A percentile compares a stretch with the other conserved stretches of the same genome.
Conservation (phyloP, 2,113 vertebrate genomes). For the Enhydra lutris region DNA sequence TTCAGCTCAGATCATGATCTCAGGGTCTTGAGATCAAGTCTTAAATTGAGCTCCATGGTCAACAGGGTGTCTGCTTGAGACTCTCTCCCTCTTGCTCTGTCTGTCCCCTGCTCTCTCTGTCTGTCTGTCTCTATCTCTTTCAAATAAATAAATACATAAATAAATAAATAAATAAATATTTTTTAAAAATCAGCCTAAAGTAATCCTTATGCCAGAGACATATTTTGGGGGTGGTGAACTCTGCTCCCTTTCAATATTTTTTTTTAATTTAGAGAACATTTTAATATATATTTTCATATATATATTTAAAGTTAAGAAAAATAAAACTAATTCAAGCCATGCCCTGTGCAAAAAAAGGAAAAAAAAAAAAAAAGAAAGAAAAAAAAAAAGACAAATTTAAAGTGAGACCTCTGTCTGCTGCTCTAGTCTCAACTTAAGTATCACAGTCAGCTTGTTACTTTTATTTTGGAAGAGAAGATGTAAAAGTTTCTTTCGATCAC, state of each 20-base stretch:
- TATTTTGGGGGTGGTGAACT: background rate
- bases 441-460: slow-evolving; percentile 94
- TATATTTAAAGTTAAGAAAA: slow-evolving; percentile 86
- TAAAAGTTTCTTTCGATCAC: slow-evolving; percentile 75
- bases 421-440: slow-evolving; percentile 78
- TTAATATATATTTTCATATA: slow-evolving; percentile 84
- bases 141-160: background rate
- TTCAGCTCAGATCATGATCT: background rate
- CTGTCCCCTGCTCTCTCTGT: background rate
- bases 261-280: slow-evolving; percentile 83
- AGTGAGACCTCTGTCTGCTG: slow-evolving; percentile 71
- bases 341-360: slow-evolving; percentile 82
- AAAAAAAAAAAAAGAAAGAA: slow-evolving; percentile 64
- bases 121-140: background rate
- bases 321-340: slow-evolving; percentile 86
- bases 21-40: background rate
- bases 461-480: slow-evolving; percentile 89
- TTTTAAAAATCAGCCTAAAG: background rate
- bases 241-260: background rate
- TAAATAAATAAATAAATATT: background rate
- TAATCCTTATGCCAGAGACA: background rate
- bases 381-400: slow-evolving; percentile 47
- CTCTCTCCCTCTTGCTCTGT: background rate
- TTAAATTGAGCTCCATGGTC: background rate
- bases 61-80: background rate